Evolutionary conservation across 2,888 invertebrate genomes (phyloP), one percentile per base, ranked within the genome.

Genomic region (Ophonus ardosiacus): DNA sequence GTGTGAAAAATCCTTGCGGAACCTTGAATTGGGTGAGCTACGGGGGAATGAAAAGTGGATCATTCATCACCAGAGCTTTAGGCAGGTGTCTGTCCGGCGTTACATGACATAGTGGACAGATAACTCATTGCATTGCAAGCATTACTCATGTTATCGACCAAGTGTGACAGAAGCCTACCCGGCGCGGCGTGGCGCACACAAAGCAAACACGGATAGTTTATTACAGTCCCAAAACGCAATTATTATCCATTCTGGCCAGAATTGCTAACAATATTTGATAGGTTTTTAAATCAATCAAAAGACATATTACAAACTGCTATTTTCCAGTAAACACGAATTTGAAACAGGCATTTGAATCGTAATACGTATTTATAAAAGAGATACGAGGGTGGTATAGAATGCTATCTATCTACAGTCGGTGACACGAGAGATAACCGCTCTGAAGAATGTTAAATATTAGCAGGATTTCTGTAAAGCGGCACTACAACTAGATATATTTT

Each of bases 1-100:
- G 24, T 63, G 63, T 51, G 24, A 63, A 63, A 63, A 63, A 63
- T 63, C 63, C 63, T 21, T 8, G 63, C 21, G 63, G 21, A 24
- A 21, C 63, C 63, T 24, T 63, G 63, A 63, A 24, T 24, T 63
- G 63, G 63, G 24, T 21, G 63, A 21, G 63, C 63, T 6, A 10
- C 21, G 63, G 13, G 63, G 21, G 21, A 63, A 21, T 63, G 21
- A 24, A 63, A 63, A 63, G 63, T 63, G 63, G 63, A 18, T 24
- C 63, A 63, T 63, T 63, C 63, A 63, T 51, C 43, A 51, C 43
- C 13, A 13, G 13, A 51, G 43, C 43, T 10, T 51, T 51, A 51
- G 43, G 43, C 43, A 51, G 43, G 43, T 51, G 43, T 13, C 43
- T 51, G 43, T 51, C 43, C 43, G 13, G 43, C 13, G 13, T 51